phyloP scores from a whole-genome alignment of 2,113 vertebrate species.

The Aptenodytes patagonicus region DNA sequence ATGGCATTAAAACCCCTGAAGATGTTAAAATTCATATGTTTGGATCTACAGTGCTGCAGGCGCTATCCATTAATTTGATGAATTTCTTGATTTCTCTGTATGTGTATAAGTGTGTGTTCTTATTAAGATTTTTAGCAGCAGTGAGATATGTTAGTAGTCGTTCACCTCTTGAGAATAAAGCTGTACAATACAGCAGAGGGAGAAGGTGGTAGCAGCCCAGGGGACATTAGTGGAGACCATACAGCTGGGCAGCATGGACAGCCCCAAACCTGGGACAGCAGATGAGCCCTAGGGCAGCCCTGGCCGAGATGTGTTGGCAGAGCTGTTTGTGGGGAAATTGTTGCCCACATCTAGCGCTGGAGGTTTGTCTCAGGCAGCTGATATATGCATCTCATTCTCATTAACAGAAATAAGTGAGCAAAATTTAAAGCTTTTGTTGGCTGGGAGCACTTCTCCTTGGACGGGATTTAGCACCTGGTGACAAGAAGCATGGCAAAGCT shows the following conservation, averaged over 20 bases:
- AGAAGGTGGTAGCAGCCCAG: not conserved
- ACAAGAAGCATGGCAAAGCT: not conserved
- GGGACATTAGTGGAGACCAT: not conserved
- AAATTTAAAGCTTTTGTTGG: not conserved
- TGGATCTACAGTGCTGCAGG: conserved; percentile 35
- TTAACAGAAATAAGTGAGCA: not conserved
- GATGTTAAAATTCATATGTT: conserved; percentile 36
- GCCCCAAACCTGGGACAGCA: not conserved
- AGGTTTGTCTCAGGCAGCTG: not conserved
- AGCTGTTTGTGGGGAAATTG: not conserved
- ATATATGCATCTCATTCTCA: not conserved
- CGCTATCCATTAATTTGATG: conserved; percentile 29
- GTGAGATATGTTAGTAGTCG: not conserved
- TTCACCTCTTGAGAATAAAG: not conserved
- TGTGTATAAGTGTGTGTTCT: not conserved
- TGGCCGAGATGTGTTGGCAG: not conserved
- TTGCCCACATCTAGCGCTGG: not conserved
- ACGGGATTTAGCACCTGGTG: not conserved
- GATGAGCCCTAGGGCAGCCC: not conserved
- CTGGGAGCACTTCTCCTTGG: not conserved
- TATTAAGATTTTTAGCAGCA: not conserved
- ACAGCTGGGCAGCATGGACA: not conserved
- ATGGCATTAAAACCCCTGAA: conserved; percentile 11
- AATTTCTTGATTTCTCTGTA: conserved; percentile 22
- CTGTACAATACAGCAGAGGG: not conserved